phyloP scores from a whole-genome alignment of 1,140 invertebrate genomes.

The Eufriesea mexicana region DNA sequence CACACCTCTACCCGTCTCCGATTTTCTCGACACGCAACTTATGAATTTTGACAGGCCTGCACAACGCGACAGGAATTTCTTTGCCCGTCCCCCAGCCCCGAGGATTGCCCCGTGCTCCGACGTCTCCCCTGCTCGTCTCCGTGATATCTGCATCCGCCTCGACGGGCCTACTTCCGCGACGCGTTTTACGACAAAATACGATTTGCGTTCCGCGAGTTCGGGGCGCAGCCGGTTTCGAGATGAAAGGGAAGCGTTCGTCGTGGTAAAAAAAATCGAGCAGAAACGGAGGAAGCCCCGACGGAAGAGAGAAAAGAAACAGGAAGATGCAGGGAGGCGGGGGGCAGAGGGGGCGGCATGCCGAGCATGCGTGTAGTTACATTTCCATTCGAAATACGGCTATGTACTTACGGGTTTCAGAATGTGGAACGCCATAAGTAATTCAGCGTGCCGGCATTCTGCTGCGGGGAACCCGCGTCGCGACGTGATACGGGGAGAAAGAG shows the following conservation, averaged over 20 bases:
- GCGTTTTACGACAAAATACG: slow-evolving; percentile 65
- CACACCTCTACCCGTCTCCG: background rate
- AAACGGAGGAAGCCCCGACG: background rate
- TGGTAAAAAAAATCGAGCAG: background rate
- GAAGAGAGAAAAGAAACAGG: background rate
- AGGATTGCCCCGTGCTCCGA: background rate
- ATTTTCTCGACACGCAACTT: background rate
- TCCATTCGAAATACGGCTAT: slow-evolving; percentile 56
- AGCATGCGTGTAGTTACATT: slow-evolving; percentile 52
- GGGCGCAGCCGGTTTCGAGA: slow-evolving; percentile 49
- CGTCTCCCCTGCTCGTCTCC: background rate
- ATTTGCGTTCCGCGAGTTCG: slow-evolving; percentile 58
- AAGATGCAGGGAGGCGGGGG: background rate
- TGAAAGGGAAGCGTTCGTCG: slow-evolving; percentile 58
- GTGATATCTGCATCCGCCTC: slow-evolving; percentile 49
- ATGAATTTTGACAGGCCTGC: slow-evolving; percentile 12
- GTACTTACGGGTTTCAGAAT: slow-evolving; percentile 52
- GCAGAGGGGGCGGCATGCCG: slow-evolving; percentile 11
- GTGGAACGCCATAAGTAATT: slow-evolving; percentile 68
- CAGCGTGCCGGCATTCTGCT: slow-evolving; percentile 59
- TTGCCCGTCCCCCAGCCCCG: background rate
- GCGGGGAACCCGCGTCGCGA: slow-evolving; percentile 60
- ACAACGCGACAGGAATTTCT: slow-evolving; percentile 11
- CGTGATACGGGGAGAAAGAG: slow-evolving; percentile 31
- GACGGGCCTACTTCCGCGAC: slow-evolving; percentile 53